phyloP scores from a whole-genome alignment of 2,113 vertebrate genomes.

The Sander vitreus region DNA sequence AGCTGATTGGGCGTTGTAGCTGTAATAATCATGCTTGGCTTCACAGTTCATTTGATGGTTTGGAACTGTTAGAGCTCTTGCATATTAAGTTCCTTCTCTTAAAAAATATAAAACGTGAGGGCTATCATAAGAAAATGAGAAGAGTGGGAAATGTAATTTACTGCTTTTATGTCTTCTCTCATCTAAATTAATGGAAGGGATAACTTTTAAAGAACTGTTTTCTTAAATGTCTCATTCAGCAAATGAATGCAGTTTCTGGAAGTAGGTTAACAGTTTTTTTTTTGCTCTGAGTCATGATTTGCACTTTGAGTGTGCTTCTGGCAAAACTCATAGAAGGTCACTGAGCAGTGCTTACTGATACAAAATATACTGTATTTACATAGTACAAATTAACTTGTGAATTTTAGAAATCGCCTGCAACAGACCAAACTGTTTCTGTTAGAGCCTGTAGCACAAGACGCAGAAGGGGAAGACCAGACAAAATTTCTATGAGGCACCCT shows the following conservation, averaged over 20 bases:
- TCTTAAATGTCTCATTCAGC: conserved; percentile 23
- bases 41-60: not conserved
- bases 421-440: conserved; percentile 9
- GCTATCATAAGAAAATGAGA: not conserved
- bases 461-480: not conserved
- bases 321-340: conserved; percentile 29
- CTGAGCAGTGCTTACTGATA: conserved; percentile 13
- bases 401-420: conserved; percentile 22
- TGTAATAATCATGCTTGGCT: not conserved
- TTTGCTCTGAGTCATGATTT: conserved; percentile 1
- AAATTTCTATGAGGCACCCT: not conserved
- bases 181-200: not conserved
- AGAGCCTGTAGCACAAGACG: conserved; percentile 1
- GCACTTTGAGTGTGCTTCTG: conserved; percentile 5
- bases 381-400: conserved; percentile 8
- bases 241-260: conserved; percentile 2
- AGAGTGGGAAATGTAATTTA: not conserved
- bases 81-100: not conserved
- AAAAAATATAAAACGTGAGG: not conserved
- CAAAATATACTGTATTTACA: not conserved
- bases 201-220: not conserved
- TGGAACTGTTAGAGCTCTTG: not conserved
- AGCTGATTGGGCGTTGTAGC: not conserved
- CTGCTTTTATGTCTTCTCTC: not conserved
- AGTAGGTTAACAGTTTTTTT: conserved; percentile 17